Evolutionary conservation across 2,888 invertebrate species (phyloP), one percentile per base, ranked within the genome.

Genomic region (Bellardia bayeri): DNA sequence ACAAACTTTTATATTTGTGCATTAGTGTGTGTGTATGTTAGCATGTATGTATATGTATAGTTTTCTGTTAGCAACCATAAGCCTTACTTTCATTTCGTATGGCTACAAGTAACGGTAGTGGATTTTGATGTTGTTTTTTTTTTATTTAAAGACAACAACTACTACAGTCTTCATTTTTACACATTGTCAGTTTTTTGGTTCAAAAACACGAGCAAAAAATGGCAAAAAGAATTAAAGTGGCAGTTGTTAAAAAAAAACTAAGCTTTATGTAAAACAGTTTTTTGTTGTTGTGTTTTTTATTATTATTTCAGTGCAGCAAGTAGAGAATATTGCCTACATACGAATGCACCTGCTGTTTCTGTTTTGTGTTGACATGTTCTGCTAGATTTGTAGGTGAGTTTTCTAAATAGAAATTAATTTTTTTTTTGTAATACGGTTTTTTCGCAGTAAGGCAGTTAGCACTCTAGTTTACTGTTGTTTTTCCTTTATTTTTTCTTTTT

Each of bases 261-360:
- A 68, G 68, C 68, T 84, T 54, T 75, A 80, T 84, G 79, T 61
- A 61, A 74, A 74, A 49, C 14, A 33, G 7, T 63, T 71, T 76
- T 54, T 76, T 30, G 13, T 74, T 79, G 42, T 68, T 56, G n/a
- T 40, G 14, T 33, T 66, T 63, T 80, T 30, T 75, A 23, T 23
- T 23, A 23, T 42, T 69, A 54, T 63, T 61, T 51, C 42, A 9
- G 16, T 68, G 66, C 66, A 74, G 42, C 37, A 30, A 58, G 40
- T 33, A 64, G 54, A 42, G 66, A 64, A 78, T 76, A 84, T 81
- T 72, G 83, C 81, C 84, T 82, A 85, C 78, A 79, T 74, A 54
- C 49, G 61, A 7, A 40, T 85, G 63, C 78, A 87, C 74, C 78
- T 79, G 74, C 74, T 82, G 74, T 58, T 86, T 45, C n/a, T 54